Evolutionary conservation across 2,113 vertebrate genomes (phyloP).

Genomic region (Calypte anna): DNA sequence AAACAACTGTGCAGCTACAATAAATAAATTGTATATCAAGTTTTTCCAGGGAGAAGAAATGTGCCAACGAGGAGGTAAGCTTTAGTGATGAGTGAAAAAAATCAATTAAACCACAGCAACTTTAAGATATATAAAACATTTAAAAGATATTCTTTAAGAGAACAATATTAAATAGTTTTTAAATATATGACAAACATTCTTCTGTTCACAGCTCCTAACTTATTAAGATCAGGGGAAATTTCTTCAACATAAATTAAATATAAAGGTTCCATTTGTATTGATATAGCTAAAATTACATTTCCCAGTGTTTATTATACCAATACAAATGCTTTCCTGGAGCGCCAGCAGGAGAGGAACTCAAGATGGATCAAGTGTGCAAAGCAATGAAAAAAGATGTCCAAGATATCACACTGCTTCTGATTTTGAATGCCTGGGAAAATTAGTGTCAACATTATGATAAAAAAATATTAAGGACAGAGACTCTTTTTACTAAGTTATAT

Average conservation of each 20-base stretch:
- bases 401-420: too few relatives aligned
- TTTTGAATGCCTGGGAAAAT: too few relatives aligned
- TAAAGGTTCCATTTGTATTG: not conserved
- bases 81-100: not conserved
- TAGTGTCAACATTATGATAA: too few relatives aligned
- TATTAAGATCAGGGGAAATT: not conserved
- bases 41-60: not conserved
- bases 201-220: not conserved
- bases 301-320: not conserved
- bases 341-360: not conserved
- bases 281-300: not conserved
- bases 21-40: not conserved
- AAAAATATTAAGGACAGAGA: too few relatives aligned
- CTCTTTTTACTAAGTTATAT: too few relatives aligned
- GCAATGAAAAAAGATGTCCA: too few relatives aligned
- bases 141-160: not conserved
- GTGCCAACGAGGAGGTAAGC: not conserved
- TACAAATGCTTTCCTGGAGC: not conserved
- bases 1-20: constrained; percentile 19
- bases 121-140: not conserved
- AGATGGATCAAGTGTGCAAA: too few relatives aligned
- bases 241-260: not conserved
- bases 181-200: not conserved
- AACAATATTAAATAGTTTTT: not conserved
- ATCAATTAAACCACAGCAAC: not conserved